Conservation (phyloP, 2,888 invertebrate species). For the Pandemis corylana region DNA sequence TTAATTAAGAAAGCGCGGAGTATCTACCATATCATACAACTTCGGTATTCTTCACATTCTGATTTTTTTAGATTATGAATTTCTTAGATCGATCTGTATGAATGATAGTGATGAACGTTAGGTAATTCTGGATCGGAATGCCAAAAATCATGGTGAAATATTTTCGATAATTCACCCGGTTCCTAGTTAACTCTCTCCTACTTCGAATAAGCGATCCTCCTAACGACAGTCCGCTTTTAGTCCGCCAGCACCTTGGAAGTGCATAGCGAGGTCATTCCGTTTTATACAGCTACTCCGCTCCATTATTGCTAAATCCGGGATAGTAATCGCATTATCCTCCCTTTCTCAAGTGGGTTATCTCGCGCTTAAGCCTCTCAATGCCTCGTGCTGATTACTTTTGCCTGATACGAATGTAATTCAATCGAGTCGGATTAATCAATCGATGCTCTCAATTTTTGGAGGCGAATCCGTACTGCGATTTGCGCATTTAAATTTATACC, state of each 20-base stretch:
- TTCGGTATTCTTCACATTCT: too few species aligned
- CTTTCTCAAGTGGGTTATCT: conserved; percentile 33
- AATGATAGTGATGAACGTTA: too few species aligned
- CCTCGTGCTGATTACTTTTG: conserved; percentile 32
- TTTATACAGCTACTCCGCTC: conserved; percentile 29
- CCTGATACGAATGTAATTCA: conserved; percentile 32
- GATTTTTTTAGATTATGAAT: too few species aligned
- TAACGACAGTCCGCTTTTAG: neutral
- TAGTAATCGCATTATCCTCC: conserved; percentile 39
- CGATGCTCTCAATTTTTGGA: conserved; percentile 17
- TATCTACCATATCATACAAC: too few species aligned
- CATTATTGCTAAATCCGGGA: conserved; percentile 36
- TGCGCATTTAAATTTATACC: neutral
- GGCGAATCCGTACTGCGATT: neutral
- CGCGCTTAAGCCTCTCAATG: conserved; percentile 24
- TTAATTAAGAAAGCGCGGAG: too few species aligned
- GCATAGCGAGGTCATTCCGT: conserved; percentile 29
- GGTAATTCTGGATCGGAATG: too few species aligned
- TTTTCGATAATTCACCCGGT: neutral
- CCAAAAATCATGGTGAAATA: neutral
- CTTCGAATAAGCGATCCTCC: neutral
- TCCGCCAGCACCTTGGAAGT: conserved; percentile 5
- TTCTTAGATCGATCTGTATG: too few species aligned
- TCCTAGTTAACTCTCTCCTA: neutral
- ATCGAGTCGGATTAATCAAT: conserved; percentile 23